Conservation (phyloP, 2,797 vertebrate species). For the Eulemur rubriventer region DNA sequence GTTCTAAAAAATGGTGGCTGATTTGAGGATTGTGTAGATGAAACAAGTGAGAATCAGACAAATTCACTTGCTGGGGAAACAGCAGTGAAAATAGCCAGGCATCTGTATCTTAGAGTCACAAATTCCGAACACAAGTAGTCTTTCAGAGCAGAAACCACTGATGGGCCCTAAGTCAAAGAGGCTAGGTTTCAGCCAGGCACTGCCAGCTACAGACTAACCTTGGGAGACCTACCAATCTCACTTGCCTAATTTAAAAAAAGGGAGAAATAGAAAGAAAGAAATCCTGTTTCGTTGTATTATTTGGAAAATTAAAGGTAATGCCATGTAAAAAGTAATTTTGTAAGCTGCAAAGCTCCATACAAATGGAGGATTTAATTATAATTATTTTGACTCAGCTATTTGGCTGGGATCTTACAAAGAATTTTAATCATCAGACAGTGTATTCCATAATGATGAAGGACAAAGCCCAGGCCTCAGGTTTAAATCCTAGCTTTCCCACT, state of each 20-base stretch:
- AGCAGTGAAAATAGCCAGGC: background rate
- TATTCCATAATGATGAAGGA: background rate
- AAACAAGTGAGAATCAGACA: background rate
- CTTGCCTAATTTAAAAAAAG: background rate
- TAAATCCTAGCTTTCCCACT: background rate
- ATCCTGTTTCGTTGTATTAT: background rate
- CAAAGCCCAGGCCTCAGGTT: background rate
- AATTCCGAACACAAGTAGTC: background rate
- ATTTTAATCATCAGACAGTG: slow-evolving; percentile 33
- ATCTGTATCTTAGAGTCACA: background rate
- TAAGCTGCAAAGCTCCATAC: slow-evolving; percentile 14
- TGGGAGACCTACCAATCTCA: background rate
- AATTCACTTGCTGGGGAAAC: background rate
- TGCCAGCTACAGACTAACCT: background rate
- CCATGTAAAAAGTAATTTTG: background rate
- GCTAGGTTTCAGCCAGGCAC: background rate
- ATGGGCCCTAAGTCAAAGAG: background rate
- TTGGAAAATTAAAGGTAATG: slow-evolving; percentile 44
- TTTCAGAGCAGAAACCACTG: background rate
- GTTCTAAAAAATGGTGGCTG: background rate
- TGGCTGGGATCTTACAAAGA: slow-evolving; percentile 1
- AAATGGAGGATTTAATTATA: slow-evolving; percentile 35
- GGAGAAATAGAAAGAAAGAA: background rate
- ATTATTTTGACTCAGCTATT: slow-evolving; percentile 29
- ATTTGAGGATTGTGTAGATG: background rate